Conservation (phyloP, 2,113 vertebrate species). For the Rhea pennata region DNA sequence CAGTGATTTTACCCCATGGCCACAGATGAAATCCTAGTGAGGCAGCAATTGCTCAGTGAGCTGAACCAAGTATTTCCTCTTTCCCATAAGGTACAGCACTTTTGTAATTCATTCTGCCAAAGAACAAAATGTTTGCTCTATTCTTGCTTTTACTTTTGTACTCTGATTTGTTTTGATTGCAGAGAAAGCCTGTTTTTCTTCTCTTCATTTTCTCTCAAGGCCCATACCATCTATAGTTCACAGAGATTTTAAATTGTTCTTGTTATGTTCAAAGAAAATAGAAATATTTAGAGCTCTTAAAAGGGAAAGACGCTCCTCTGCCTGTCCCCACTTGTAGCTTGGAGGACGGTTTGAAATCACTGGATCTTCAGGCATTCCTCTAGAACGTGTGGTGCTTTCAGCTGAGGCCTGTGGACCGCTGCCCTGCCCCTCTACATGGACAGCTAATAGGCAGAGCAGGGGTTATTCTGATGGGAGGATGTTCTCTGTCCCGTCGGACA, state of each 20-base stretch:
- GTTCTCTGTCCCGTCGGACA: not conserved
- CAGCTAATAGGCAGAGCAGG: not conserved
- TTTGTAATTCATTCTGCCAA: not conserved
- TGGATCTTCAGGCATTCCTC: not conserved
- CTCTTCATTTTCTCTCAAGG: not conserved
- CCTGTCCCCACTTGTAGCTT: not conserved
- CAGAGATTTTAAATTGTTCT: not conserved
- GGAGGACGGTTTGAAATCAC: not conserved
- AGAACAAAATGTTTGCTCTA: not conserved
- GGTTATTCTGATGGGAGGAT: not conserved
- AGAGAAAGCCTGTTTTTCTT: not conserved
- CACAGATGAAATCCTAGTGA: not conserved
- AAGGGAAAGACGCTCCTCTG: not conserved
- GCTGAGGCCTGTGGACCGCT: not conserved
- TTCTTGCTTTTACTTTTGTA: not conserved
- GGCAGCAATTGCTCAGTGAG: not conserved
- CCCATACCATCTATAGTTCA: not conserved
- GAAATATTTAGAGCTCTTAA: not conserved
- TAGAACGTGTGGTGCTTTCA: not conserved
- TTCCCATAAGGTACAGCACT: not conserved
- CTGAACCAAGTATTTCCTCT: not conserved
- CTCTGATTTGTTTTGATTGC: not conserved
- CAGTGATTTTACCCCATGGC: not conserved
- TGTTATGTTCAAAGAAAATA: not conserved
- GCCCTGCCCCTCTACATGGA: not conserved